Percentiles rank a stretch among this genome's conserved stretches.
Conservation (phyloP, 2,888 invertebrate genomes). For the Salpingus planirostris region DNA sequence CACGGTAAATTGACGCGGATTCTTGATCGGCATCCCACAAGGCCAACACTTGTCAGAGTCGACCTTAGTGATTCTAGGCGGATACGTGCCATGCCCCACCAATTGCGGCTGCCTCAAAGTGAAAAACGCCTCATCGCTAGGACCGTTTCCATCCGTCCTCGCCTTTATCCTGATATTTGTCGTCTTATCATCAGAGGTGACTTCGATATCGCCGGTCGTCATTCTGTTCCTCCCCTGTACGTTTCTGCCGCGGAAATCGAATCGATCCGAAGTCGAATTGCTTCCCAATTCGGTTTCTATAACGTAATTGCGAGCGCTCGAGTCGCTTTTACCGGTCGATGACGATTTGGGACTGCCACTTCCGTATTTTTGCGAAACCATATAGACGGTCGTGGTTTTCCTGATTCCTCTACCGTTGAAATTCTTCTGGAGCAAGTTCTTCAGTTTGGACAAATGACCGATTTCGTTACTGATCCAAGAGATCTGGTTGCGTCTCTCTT, state of each 20-base stretch:
- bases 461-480: constrained; percentile 52
- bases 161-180: constrained; percentile 25
- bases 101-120: constrained; percentile 3
- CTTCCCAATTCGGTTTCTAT: constrained; percentile 22
- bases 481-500: constrained; percentile 47
- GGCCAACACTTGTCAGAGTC: constrained; percentile 4
- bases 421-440: constrained; percentile 35
- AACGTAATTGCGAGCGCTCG: constrained; percentile 22
- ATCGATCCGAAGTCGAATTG: too few relatives aligned
- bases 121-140: too few relatives aligned
- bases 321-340: too few relatives aligned
- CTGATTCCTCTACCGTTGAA: constrained; percentile 9
- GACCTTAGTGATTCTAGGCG: constrained; percentile 3
- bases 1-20: neutral
- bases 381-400: constrained; percentile 30
- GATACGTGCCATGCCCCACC: constrained; percentile 5
- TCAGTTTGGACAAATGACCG: constrained; percentile 46
- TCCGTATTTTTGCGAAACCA: too few relatives aligned
- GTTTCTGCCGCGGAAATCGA: too few relatives aligned
- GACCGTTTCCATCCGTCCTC: too few relatives aligned
- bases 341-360: too few relatives aligned
- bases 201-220: constrained; percentile 23
- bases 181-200: constrained; percentile 18
- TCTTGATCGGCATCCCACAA: constrained; percentile 2
- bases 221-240: too few relatives aligned